Evolutionary conservation across 2,888 invertebrate genomes (phyloP).

Genomic region (Pterostichus madidus): DNA sequence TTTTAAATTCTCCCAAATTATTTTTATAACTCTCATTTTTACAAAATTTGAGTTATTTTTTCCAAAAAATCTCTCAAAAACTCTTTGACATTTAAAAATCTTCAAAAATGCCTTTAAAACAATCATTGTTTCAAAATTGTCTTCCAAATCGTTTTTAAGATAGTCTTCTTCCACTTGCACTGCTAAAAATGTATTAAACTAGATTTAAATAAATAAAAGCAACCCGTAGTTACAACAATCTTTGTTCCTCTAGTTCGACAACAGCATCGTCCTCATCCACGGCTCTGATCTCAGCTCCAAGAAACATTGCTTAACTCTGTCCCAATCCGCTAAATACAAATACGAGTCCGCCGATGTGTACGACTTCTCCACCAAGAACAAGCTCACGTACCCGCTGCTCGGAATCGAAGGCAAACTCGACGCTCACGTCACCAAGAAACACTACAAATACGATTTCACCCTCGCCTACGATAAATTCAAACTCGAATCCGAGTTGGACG

Average conservation of each 20-base stretch:
- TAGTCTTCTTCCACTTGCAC: too few species aligned
- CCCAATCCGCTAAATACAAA: constrained; percentile 77
- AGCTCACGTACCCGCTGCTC: constrained; percentile 79
- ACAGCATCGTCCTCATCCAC: constrained; percentile 81
- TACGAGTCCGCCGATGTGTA: constrained; percentile 76
- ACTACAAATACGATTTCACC: constrained; percentile 80
- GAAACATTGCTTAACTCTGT: constrained; percentile 79
- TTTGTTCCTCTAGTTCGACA: constrained; percentile 71
- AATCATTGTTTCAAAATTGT: too few species aligned
- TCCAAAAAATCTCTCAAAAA: too few species aligned
- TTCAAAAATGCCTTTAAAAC: too few species aligned
- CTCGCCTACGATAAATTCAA: constrained; percentile 81
- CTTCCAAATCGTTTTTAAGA: too few species aligned
- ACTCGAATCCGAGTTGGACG: constrained; percentile 78
- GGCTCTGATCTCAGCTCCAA: constrained; percentile 82
- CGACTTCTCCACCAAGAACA: constrained; percentile 79
- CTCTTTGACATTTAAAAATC: too few species aligned
- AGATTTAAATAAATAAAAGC: too few species aligned
- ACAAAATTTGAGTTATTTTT: too few species aligned
- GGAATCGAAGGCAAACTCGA: constrained; percentile 79
- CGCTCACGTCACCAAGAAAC: constrained; percentile 80
- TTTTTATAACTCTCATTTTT: too few species aligned
- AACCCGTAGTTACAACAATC: too few species aligned
- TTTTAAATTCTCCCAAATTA: too few species aligned
- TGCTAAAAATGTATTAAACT: too few species aligned